These are phyloP conservation scores for Pseudomugil gertrudae DNA, from an alignment of 2,797 vertebrate genomes.

Conservation along the genomic window DNA sequence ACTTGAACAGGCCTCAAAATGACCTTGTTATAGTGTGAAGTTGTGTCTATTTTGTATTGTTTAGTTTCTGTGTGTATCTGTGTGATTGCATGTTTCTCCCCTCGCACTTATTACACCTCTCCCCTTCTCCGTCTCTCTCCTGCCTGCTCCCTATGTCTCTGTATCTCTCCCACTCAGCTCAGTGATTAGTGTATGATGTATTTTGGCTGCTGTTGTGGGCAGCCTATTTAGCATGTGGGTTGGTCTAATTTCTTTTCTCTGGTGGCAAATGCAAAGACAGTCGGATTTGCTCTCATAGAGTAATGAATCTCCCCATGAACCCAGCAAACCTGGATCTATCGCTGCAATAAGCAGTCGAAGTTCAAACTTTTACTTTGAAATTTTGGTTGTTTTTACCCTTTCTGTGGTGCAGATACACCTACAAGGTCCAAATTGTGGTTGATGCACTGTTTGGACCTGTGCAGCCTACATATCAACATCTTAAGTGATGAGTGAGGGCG, in stretches of 20 bases:
- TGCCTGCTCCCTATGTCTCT: conserved; percentile 52
- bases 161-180: conserved; percentile 69
- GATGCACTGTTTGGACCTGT: conserved; percentile 29
- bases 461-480: conserved; percentile 54
- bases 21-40: conserved; percentile 72
- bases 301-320: conserved; percentile 44
- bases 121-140: conserved; percentile 38
- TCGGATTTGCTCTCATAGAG: conserved; percentile 51
- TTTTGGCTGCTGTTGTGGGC: conserved; percentile 72
- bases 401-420: conserved; percentile 28
- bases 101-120: conserved; percentile 51
- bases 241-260: conserved; percentile 69
- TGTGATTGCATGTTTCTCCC: conserved; percentile 19
- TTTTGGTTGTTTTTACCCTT: conserved; percentile 21
- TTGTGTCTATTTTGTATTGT: conserved; percentile 10
- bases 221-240: conserved; percentile 73
- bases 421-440: conserved; percentile 29
- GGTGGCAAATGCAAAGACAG: conserved; percentile 54
- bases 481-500: conserved; percentile 62
- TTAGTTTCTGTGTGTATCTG: conserved; percentile 3
- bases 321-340: conserved; percentile 39
- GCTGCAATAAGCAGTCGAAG: background rate
- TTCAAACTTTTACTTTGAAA: background rate
- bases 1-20: conserved; percentile 65
- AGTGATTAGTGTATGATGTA: conserved; percentile 76